Conservation (phyloP, 2,113 vertebrate genomes). For the Apistogramma diplotaenia region DNA sequence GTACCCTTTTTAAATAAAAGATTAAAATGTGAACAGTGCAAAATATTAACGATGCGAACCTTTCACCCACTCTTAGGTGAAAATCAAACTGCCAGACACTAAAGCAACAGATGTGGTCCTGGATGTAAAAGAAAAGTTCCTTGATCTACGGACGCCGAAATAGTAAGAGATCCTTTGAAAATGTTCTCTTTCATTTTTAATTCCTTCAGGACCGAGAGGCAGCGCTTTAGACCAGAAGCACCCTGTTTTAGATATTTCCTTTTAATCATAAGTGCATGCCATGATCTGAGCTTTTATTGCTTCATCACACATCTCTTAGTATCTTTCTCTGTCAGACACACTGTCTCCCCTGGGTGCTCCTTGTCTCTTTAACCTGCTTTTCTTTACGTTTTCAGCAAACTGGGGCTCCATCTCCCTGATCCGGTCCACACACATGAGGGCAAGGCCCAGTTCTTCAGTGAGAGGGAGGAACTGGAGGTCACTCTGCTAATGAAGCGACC, state of each 20-base stretch:
- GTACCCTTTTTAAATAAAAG: background rate
- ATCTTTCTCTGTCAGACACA: background rate
- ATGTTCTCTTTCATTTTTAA: slow-evolving; percentile 7
- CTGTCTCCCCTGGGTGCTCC: background rate
- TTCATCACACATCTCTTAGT: background rate
- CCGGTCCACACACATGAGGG: slow-evolving; percentile 78
- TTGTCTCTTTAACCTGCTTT: background rate
- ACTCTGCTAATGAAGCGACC: slow-evolving; percentile 80
- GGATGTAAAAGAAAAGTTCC: slow-evolving; percentile 85
- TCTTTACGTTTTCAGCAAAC: slow-evolving; percentile 78
- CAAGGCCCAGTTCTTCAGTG: slow-evolving; percentile 81
- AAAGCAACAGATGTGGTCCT: slow-evolving; percentile 83
- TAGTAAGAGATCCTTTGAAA: slow-evolving; percentile 79
- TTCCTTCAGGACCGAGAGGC: background rate
- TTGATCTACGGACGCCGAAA: slow-evolving; percentile 88
- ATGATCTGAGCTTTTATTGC: slow-evolving; percentile 16
- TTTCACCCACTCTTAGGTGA: slow-evolving; percentile 78
- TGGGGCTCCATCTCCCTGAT: slow-evolving; percentile 88
- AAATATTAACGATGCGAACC: background rate
- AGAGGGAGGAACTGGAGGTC: slow-evolving; percentile 84
- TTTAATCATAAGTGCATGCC: slow-evolving; percentile 2
- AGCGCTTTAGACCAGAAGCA: background rate
- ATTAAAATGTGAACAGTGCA: background rate
- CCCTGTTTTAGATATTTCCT: slow-evolving; percentile 3
- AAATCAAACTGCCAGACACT: slow-evolving; percentile 88